A percentile compares a stretch with the other conserved stretches of the same genome.
Conservation (phyloP, 2,888 invertebrate genomes). For the Latrodectus hesperus region DNA sequence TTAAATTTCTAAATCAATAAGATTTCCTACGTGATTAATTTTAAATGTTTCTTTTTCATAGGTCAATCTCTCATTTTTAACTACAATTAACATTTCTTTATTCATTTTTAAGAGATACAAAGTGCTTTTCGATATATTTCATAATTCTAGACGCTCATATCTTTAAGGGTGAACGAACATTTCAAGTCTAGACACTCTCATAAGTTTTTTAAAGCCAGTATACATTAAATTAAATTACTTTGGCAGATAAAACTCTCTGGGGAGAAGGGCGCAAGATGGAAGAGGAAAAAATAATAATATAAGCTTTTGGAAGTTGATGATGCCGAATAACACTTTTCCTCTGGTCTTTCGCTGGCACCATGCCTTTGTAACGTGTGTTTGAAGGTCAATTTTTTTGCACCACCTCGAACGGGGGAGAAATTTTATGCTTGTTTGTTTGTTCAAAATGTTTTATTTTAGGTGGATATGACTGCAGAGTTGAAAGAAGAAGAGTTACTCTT, state of each 20-base stretch:
- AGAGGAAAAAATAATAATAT: background rate
- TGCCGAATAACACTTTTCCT: background rate
- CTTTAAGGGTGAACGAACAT: too few species aligned
- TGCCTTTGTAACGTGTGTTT: background rate
- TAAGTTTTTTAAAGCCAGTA: background rate
- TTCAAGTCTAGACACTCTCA: too few species aligned
- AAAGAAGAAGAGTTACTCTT: background rate
- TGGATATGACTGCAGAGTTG: background rate
- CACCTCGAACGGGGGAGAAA: background rate
- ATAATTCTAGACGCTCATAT: too few species aligned
- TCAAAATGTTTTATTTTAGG: slow-evolving; percentile 2
- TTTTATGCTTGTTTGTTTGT: background rate
- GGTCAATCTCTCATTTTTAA: too few species aligned
- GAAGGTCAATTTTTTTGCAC: slow-evolving; percentile 5
- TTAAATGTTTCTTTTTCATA: too few species aligned
- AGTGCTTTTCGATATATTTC: too few species aligned
- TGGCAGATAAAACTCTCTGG: background rate
- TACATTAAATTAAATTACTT: background rate
- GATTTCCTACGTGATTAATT: too few species aligned
- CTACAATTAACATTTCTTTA: too few species aligned
- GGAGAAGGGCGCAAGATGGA: too few species aligned
- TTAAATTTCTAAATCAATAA: too few species aligned
- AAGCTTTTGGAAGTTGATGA: background rate
- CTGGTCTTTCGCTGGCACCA: background rate
- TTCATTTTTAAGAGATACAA: too few species aligned